These are phyloP conservation scores for Caenorhabditis remanei DNA, from an alignment of 1,140 invertebrate genomes.

Conservation along the genomic window DNA sequence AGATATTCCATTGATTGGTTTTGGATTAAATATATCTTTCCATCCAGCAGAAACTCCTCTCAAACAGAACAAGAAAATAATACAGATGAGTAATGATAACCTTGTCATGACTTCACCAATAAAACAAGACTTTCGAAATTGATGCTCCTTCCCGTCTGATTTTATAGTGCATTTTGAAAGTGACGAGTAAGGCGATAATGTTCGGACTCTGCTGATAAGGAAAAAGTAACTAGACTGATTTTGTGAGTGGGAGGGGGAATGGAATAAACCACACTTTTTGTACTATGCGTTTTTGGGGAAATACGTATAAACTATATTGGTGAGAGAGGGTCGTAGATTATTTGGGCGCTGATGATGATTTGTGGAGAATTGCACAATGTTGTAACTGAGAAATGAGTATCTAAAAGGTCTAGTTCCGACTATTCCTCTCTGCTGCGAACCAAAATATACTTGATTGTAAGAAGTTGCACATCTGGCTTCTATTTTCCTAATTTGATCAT, in stretches of 20 bases:
- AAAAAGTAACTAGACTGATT: slow-evolving; percentile 7
- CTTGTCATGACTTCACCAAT: background rate
- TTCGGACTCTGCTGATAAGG: background rate
- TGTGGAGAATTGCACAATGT: slow-evolving; percentile 5
- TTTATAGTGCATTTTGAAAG: slow-evolving; percentile 12
- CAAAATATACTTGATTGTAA: no score
- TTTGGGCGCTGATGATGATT: background rate
- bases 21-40: slow-evolving; percentile 14
- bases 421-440: no score
- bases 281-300: no score
- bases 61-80: background rate
- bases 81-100: background rate
- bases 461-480: no score
- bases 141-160: background rate
- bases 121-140: background rate
- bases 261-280: no score
- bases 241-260: background rate
- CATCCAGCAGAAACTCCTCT: background rate
- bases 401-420: no score
- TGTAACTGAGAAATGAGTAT: background rate
- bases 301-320: no score
- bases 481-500: no score
- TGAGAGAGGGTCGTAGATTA: background rate
- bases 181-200: slow-evolving; percentile 39
- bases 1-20: background rate